These are phyloP conservation scores for Corella eumyota DNA, from an alignment of 23 tunicate species.

Conservation along the genomic window DNA sequence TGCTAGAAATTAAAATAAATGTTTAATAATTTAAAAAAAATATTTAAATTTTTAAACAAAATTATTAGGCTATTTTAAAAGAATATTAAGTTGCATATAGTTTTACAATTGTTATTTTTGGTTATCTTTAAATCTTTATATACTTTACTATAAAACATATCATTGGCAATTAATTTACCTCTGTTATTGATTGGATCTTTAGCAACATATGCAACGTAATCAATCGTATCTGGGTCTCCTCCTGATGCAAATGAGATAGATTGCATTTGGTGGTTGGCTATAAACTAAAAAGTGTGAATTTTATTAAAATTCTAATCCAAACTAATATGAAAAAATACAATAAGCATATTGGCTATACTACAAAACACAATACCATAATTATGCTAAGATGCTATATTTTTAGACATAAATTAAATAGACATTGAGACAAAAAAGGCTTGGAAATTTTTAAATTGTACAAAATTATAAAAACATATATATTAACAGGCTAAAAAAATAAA, in stretches of 20 bases:
- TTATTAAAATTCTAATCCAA: background rate
- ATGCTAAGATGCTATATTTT: too few relatives aligned
- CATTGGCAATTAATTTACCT: too few relatives aligned
- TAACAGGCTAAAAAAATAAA: too few relatives aligned
- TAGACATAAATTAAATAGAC: too few relatives aligned
- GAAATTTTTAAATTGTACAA: too few relatives aligned
- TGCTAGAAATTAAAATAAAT: conserved; percentile 20
- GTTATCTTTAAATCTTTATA: background rate
- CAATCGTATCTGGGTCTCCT: conserved; percentile 90
- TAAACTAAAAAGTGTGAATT: conserved; percentile 37
- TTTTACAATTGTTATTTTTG: too few relatives aligned
- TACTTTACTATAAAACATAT: background rate
- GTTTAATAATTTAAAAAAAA: background rate
- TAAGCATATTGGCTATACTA: background rate
- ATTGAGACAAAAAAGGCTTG: too few relatives aligned
- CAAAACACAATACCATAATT: too few relatives aligned
- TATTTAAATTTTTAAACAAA: too few relatives aligned
- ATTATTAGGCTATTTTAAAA: too few relatives aligned
- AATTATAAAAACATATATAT: too few relatives aligned
- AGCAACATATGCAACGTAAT: conserved; percentile 95
- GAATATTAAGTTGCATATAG: background rate
- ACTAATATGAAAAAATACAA: background rate
- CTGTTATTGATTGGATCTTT: conserved; percentile 84
- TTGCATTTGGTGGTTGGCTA: conserved; percentile 98
- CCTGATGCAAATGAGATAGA: conserved; percentile 96